These are phyloP conservation scores for Spinus pinus DNA, from an alignment of 2,797 vertebrate species.

Conservation along the genomic window DNA sequence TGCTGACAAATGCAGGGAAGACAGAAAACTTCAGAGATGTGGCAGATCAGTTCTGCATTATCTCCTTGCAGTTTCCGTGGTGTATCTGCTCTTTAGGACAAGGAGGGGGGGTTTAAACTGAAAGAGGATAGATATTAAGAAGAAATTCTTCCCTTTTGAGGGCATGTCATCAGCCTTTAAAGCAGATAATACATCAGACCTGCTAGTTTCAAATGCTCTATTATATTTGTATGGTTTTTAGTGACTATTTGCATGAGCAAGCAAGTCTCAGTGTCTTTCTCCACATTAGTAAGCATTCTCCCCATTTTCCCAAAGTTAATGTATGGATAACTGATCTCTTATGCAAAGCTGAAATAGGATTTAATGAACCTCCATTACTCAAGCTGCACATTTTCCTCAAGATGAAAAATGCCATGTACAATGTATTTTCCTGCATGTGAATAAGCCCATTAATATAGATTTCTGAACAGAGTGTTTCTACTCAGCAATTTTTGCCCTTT, in stretches of 20 bases:
- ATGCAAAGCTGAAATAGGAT: slow-evolving; percentile 10
- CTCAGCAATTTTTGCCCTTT: slow-evolving; percentile 41
- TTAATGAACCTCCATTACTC: slow-evolving; percentile 52
- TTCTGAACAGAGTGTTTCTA: slow-evolving; percentile 39
- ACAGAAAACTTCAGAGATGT: background rate
- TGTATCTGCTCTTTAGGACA: background rate
- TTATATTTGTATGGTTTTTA: background rate
- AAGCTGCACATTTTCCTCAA: slow-evolving; percentile 30
- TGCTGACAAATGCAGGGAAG: background rate
- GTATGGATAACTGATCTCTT: background rate
- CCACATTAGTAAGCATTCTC: background rate
- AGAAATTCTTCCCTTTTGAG: background rate
- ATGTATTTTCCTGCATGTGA: slow-evolving; percentile 29
- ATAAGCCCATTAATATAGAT: slow-evolving; percentile 42
- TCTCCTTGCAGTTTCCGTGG: background rate
- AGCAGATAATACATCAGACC: background rate
- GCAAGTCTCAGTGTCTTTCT: background rate
- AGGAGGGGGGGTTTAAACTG: background rate
- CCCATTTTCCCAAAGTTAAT: background rate
- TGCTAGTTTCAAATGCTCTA: background rate
- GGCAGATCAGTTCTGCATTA: background rate
- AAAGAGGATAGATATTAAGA: background rate
- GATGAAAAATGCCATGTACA: slow-evolving; percentile 34
- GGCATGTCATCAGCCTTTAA: background rate
- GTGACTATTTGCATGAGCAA: background rate